Evolutionary conservation across 2,113 vertebrate genomes (phyloP).

Genomic region (Dermatemys mawii): DNA sequence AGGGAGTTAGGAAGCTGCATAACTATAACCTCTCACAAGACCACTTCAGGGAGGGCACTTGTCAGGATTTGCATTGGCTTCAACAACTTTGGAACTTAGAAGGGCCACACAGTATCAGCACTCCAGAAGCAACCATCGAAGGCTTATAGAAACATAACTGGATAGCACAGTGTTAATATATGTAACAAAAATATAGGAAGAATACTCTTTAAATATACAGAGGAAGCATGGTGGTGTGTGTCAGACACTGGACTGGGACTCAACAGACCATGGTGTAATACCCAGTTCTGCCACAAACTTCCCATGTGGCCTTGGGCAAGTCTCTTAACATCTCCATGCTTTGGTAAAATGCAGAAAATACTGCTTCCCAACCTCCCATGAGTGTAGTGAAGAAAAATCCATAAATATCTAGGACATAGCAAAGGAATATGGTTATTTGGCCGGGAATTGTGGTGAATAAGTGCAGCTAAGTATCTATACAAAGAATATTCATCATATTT

Average conservation of each 20-base stretch:
- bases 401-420: background rate
- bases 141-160: background rate
- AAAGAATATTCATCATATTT: background rate
- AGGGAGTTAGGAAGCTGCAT: background rate
- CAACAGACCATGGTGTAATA: background rate
- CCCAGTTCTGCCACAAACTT: background rate
- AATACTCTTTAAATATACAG: background rate
- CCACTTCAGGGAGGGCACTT: background rate
- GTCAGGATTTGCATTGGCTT: background rate
- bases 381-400: background rate
- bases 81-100: background rate
- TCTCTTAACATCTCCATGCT: background rate
- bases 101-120: background rate
- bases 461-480: background rate
- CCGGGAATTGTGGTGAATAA: background rate
- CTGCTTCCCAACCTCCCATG: background rate
- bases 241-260: background rate
- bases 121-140: background rate
- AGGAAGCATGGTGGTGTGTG: background rate
- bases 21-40: background rate
- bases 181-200: background rate
- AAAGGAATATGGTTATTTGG: background rate
- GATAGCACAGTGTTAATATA: background rate
- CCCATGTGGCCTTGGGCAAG: background rate
- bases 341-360: background rate